Conservation (phyloP, 2,888 invertebrate species). For the Microctonus brassicae region DNA sequence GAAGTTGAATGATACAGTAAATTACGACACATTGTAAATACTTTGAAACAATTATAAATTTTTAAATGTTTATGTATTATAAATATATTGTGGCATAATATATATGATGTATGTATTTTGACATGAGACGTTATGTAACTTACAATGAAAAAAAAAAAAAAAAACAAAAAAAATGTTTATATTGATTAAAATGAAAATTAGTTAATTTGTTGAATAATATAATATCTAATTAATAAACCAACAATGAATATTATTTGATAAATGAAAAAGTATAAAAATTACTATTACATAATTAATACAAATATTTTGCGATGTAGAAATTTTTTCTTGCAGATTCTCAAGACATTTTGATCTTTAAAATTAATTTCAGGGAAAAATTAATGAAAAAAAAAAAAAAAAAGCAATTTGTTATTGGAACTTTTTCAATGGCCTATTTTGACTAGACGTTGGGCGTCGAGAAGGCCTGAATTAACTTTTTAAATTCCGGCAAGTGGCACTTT, state of each 20-base stretch:
- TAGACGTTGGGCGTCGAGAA: conserved; percentile 34
- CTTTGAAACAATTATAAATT: conserved; percentile 23
- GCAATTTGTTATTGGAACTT: conserved; percentile 20
- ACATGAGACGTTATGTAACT: conserved; percentile 10
- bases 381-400: conserved; percentile 27
- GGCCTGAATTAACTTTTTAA: conserved; percentile 33
- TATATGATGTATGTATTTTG: conserved; percentile 33
- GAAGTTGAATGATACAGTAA: conserved; percentile 2
- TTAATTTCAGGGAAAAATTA: background rate
- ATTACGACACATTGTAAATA: background rate
- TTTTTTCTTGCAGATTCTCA: background rate
- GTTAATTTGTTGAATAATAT: conserved; percentile 29
- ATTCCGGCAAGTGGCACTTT: conserved; percentile 37
- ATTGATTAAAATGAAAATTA: conserved; percentile 34
- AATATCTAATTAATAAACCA: conserved; percentile 28
- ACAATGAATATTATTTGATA: conserved; percentile 19
- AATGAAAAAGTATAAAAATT: no score
- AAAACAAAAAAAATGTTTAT: conserved; percentile 25
- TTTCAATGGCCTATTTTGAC: conserved; percentile 38
- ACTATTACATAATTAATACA: no score
- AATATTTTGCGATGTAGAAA: no score
- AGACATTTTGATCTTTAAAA: no score
- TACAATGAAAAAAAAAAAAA: conserved; percentile 26
- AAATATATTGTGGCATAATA: background rate
- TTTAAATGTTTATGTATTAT: conserved; percentile 18